Base-by-base conservation (phyloP, 2,797 vertebrate genomes). In the Thalassophryne amazonica region DNA sequence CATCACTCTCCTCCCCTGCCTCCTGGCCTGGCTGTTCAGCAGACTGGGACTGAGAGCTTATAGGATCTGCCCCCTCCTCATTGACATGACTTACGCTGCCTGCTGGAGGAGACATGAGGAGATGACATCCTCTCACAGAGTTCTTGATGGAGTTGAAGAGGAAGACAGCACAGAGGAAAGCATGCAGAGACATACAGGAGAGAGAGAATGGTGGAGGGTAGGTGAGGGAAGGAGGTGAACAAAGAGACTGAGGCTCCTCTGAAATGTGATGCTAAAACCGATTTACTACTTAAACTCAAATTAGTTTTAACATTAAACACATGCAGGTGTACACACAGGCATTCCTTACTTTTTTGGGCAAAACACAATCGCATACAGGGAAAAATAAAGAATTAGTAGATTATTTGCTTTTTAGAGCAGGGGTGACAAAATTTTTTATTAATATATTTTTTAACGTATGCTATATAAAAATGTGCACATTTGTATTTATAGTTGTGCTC, bases 81-180 rank as follows among this genome's bases (percentile, higher is more conserved):
- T 62, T 76, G 68, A 69, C 75, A 4, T 55, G 78, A 48, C 69
- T 79, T 38, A 45, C 43, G 55, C 54, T 62, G 39, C 59, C 60
- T 5, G 19, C 46, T 17, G 50, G 62, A 19, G 67, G 65, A 49
- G 79, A 76, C 29, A 56, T 70, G 7, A 6, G 57, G 42, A 70
- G 48, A 56, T 30, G 65, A 71, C 72, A 22, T 51, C 80, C 77
- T 69, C 21, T 79, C 15, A 86, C 53, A 60, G 91, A 91, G 53
- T 91, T 91, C 91, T 93, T 82, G 43, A 40, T 32, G 63, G 64
- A 39, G 34, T 58, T 35, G 22, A 40, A 57, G 7, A 32, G 41
- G 66, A 62, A 10, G 48, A 51, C 46, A 45, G 47, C 45, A 76
- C 29, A 57, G 46, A 68, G 51, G 52, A 63, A 54, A 61, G 66